Evolutionary conservation across 2,113 vertebrate genomes (phyloP), one percentile per base, ranked within the genome.

Genomic region (Hirundichthys speculiger): DNA sequence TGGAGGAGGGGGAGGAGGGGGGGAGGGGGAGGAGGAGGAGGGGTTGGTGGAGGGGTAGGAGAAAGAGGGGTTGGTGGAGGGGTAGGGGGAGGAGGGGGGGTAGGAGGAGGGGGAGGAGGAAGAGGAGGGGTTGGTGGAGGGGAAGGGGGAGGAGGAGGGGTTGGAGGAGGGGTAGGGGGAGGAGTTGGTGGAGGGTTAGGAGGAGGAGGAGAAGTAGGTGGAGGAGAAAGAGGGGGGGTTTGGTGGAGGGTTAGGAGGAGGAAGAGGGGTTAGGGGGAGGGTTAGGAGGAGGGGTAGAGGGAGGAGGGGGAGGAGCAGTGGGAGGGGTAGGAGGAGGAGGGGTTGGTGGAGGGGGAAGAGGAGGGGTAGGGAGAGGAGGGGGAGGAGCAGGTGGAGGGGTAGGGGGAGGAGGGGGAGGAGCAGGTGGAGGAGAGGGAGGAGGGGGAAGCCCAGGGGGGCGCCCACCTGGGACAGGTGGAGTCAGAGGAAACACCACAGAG

Each of bases 401-500:
- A 48, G 52, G 27, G 21, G 41, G 19, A 13, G 51, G 51, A 47
- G 12, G 58, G 9, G 75, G 57, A 47, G 59, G 39, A 52, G 42
- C 20, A 45, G 47, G 18, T 11, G 18, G 53, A 57, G 49, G 58
- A n/a, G 38, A 43, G 15, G 52, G 19, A 14, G 80, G 51, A 27
- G 42, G 18, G 9, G 13, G 14, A 3, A 7, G 25, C 25, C 6
- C 25, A 27, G 25, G 3, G 25, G 79, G 57, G 38, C 25, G 59
- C 22, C 20, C 60, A 22, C 77, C 50, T 68, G 87, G 57, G 73
- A 69, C 55, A 0, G 80, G 41, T 58, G 73, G 66, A 61, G 60
- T 41, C 22, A 60, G 3, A 52, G 64, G 64, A 13, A 76, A 84
- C 2, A 67, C 86, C 30, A 89, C 90, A 21, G 83, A 94, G 46